Evolutionary conservation across 2,797 vertebrate genomes (phyloP).

Genomic region (Cossypha heuglini): DNA sequence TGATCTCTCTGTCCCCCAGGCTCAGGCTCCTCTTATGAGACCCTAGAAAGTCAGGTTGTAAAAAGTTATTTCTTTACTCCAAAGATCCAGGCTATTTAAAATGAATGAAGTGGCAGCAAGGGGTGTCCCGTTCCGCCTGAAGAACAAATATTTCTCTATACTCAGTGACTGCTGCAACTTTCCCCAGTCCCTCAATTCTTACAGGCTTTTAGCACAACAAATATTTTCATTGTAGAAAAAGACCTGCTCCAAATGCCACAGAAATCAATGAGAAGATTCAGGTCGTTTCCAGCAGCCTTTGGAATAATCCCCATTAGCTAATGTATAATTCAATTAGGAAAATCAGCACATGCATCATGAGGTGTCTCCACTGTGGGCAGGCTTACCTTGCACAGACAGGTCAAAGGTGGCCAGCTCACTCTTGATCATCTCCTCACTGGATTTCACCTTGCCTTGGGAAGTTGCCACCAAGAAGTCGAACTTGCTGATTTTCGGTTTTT

Average conservation of each 20-base stretch:
- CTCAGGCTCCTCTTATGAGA: slow-evolving; percentile 97
- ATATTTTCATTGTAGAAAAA: not conserved
- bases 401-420: slow-evolving; percentile 96
- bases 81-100: not conserved
- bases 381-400: slow-evolving; percentile 95
- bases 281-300: not conserved
- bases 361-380: not conserved
- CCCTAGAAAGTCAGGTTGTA: slow-evolving; percentile 70
- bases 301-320: not conserved
- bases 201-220: not conserved
- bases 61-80: not conserved
- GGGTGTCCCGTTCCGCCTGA: not conserved
- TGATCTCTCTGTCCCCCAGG: slow-evolving; percentile 93
- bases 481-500: slow-evolving; percentile 97
- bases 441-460: slow-evolving; percentile 92
- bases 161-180: not conserved
- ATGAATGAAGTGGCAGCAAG: not conserved
- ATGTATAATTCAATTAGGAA: not conserved
- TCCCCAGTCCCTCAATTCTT: not conserved
- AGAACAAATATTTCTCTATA: not conserved
- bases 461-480: slow-evolving; percentile 96
- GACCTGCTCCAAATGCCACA: not conserved
- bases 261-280: not conserved
- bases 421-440: slow-evolving; percentile 99
- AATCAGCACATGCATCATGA: not conserved